Evolutionary conservation across 2,888 invertebrate species (phyloP), one percentile per base, ranked within the genome.

Genomic region (Ectemnius continuus): DNA sequence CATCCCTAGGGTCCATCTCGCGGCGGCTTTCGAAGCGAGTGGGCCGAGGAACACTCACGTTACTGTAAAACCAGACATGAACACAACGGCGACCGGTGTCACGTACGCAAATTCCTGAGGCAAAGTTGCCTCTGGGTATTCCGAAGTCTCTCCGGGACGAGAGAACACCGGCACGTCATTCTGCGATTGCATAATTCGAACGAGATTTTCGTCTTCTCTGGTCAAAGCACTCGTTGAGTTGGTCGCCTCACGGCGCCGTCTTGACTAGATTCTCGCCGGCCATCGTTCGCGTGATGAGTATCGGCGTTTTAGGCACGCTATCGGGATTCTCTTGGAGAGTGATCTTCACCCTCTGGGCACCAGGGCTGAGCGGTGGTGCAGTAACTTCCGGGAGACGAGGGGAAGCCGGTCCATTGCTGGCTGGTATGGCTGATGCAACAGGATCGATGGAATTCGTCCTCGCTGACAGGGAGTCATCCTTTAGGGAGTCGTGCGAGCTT

Each of bases 251-350:
- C 69, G 93, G 91, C 62, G 94, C 93, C 62, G 94, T 93, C 81
- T 95, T 95, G 87, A 96, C 94, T 84, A 96, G 94, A 84, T 95
- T 95, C 79, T 95, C 95, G 80, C 96, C 96, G 76, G 95, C 95
- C 89, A 95, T 95, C 63, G 95, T 94, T 90, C 96, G 94, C 86
- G 95, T 96, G 86, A 96, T 95, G 88, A 96, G 92, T 89, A 96
- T 93, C 46, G 96, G 96, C n/a, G 96, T 96, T 91, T 95, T 96
- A 60, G 96, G 96, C 61, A 92, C 90, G 67, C 92, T 92, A 87
- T 95, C 95, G 1, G 95, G 95, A 71, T 94, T 95, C 89, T 96
- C 96, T 14, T 95, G 93, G 87, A 95, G 92, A 91, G 94, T 95
- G 81, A 96, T 95, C 85, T 95, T 95, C 59, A 96, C 96, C 81